A percentile compares a stretch with the other conserved stretches of the same genome.
Conservation (phyloP, 2,797 vertebrate species). For the Chromis chromis region DNA sequence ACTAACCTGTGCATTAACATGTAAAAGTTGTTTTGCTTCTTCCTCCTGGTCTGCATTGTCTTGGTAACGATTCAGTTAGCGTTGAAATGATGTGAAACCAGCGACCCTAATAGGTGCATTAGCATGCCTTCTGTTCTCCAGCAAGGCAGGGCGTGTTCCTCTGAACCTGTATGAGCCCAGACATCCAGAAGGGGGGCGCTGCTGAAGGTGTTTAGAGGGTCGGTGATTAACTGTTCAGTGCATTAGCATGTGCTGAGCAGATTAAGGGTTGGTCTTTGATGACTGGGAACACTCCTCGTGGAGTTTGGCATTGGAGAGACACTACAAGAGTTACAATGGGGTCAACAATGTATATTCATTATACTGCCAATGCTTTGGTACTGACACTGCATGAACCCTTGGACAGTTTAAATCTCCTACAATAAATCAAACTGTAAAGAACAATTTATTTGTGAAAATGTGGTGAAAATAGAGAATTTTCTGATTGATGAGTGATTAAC, state of each 20-base stretch:
- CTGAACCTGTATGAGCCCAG: neutral
- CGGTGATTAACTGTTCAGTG: neutral
- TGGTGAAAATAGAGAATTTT: too few relatives aligned
- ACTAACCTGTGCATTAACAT: slow-evolving; percentile 48
- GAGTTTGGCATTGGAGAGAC: neutral
- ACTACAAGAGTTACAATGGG: neutral
- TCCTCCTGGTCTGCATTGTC: slow-evolving; percentile 45
- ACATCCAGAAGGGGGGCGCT: neutral
- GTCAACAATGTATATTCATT: too few relatives aligned
- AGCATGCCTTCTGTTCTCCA: slow-evolving; percentile 59
- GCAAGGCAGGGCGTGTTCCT: slow-evolving; percentile 33
- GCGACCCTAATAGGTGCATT: slow-evolving; percentile 55
- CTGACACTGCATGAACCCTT: neutral
- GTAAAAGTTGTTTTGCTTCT: slow-evolving; percentile 56
- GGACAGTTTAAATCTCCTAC: neutral
- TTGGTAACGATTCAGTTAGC: slow-evolving; percentile 72
- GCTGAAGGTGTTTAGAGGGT: slow-evolving; percentile 1
- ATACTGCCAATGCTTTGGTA: neutral
- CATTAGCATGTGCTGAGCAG: slow-evolving; percentile 51
- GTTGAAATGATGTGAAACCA: slow-evolving; percentile 48
- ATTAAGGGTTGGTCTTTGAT: slow-evolving; percentile 16
- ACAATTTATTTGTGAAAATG: too few relatives aligned
- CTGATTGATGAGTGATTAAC: too few relatives aligned
- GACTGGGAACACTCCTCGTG: neutral
- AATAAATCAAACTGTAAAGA: neutral